A percentile compares a stretch with the other conserved stretches of the same genome.
Conservation (phyloP, 2,888 invertebrate genomes). For the Drosophila koepferae region DNA sequence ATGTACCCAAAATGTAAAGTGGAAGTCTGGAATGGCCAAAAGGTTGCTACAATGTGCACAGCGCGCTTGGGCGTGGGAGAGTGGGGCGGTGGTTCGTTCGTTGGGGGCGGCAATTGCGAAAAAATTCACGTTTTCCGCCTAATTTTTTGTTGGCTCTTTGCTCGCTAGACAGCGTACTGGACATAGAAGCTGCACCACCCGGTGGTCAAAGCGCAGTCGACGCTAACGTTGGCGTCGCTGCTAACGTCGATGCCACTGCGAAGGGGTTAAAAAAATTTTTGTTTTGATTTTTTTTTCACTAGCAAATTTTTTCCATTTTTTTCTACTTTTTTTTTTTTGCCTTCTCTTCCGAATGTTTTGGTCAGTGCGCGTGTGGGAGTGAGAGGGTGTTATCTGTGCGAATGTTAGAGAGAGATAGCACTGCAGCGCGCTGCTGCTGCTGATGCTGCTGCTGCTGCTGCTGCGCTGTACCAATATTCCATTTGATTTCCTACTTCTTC, state of each 20-base stretch:
- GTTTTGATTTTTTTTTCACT: constrained; percentile 78
- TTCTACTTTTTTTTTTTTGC: neutral
- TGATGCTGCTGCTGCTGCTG: constrained; percentile 46
- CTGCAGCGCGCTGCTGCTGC: constrained; percentile 43
- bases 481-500: constrained; percentile 20
- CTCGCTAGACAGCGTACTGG: constrained; percentile 49
- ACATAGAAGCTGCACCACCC: constrained; percentile 72
- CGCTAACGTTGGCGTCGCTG: constrained; percentile 44
- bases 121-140: constrained; percentile 79
- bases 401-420: constrained; percentile 26
- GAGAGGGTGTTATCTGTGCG: constrained; percentile 11
- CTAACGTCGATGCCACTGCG: constrained; percentile 51
- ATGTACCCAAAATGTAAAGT: constrained; percentile 39
- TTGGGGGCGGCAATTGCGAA: constrained; percentile 73
- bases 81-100: constrained; percentile 24
- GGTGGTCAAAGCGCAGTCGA: constrained; percentile 37
- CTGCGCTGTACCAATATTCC: constrained; percentile 67
- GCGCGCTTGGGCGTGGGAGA: constrained; percentile 51
- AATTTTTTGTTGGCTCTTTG: constrained; percentile 66
- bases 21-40: constrained; percentile 53
- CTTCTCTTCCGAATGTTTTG: constrained; percentile 68
- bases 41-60: constrained; percentile 79
- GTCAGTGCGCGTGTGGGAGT: constrained; percentile 34
- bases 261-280: constrained; percentile 80
- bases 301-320: constrained; percentile 32